These are phyloP conservation scores for Phalacrocorax brasilianus DNA, from an alignment of 2,113 vertebrate genomes.

Conservation along the genomic window DNA sequence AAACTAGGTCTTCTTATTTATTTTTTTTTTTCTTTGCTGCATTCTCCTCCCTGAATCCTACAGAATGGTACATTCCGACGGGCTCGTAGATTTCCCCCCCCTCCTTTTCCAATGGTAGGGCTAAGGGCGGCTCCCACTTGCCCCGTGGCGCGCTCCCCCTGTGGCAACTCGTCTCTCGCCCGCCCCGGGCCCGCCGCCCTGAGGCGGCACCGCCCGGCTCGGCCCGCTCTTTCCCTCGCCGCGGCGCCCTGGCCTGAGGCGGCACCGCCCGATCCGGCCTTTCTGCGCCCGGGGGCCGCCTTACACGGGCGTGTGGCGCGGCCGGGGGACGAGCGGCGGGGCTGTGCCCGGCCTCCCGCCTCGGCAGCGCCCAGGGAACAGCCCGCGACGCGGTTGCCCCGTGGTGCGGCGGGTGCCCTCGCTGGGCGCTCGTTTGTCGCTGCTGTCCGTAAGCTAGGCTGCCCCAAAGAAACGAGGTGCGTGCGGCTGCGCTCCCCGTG, in stretches of 20 bases:
- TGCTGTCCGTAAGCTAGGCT: not conserved
- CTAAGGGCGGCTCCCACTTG: not conserved
- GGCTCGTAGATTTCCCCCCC: too few species aligned
- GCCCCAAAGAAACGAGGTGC: not conserved
- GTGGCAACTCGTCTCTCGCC: rapidly evolving
- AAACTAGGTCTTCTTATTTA: not conserved
- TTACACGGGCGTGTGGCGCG: too few species aligned
- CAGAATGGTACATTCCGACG: not conserved
- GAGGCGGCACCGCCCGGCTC: rapidly evolving
- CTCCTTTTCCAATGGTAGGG: not conserved
- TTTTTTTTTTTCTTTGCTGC: not conserved
- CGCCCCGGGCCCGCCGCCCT: rapidly evolving
- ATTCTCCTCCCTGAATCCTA: rapidly evolving
- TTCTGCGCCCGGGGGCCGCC: too few species aligned
- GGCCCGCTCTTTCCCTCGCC: too few species aligned
- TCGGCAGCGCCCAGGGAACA: not conserved
- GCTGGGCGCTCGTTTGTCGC: not conserved
- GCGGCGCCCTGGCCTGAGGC: too few species aligned
- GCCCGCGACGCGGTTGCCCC: not conserved
- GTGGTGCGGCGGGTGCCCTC: rapidly evolving
- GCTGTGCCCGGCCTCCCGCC: not conserved
- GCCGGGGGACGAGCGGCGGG: too few species aligned
- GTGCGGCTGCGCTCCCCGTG: not conserved
- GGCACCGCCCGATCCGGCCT: rapidly evolving
- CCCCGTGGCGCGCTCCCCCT: rapidly evolving